Evolutionary conservation across 1,140 invertebrate genomes (phyloP), one percentile per base, ranked within the genome.

Genomic region (Hylaeus volcanicus): DNA sequence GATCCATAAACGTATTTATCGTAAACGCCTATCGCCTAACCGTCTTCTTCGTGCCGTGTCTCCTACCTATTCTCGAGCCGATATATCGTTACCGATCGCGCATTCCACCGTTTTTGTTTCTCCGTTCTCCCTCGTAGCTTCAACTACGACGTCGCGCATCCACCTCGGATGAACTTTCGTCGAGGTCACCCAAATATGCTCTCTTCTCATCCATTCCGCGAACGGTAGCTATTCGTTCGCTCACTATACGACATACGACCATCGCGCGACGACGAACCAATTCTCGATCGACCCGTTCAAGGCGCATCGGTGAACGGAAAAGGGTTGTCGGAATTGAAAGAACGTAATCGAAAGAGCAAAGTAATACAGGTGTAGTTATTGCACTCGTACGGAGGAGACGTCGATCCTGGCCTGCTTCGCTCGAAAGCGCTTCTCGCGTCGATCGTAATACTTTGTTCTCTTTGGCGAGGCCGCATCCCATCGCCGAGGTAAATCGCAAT

Each of bases 1-100:
- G 88, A 84, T 90, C 86, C 80, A 89, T 91, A 84, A 89, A 88
- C 77, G 72, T 84, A 85, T 70, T 61, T 55, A 14, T 64, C 63
- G 74, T 68, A 60, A 82, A 78, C 81, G 39, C 39, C 26, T 74
- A 51, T 55, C 41, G 43, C 37, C n/a, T 14, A 43, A 43, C 68
- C 12, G 39, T 64, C 51, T 48, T 58, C 60, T 55, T 51, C 51
- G 51, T 51, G 51, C 51, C 51, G 51, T 51, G 8, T 11, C 51
- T 11, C 51, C 6, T 11, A 9, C 51, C 51, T 51, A 51, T 9
- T 51, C 51, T 51, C 51, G 51, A 51, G 51, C 9, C 51, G 51
- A 51, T 51, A 51, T 51, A 51, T 51, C 51, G 51, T 51, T 51
- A 51, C 51, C 51, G 51, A 51, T 51, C 3, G 51, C 51, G 51